phyloP scores from a whole-genome alignment of 2,888 invertebrate species.

The Chymomyza caudatula region DNA sequence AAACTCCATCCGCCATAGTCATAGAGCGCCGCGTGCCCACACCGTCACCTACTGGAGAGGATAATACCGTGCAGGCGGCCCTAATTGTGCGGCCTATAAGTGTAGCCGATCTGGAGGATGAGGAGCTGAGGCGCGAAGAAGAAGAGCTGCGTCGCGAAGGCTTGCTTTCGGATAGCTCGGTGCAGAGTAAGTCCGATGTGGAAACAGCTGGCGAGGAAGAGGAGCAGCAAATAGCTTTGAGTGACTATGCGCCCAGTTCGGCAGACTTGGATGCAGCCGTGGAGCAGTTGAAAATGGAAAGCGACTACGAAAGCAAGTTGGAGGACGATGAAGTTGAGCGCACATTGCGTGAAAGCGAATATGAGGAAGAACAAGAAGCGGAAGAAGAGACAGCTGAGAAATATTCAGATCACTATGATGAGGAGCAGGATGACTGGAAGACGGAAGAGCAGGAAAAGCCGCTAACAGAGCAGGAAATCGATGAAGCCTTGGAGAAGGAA shows the following conservation, averaged over 20 bases:
- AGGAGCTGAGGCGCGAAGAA: constrained; percentile 68
- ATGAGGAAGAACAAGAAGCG: constrained; percentile 53
- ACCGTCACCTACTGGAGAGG: constrained; percentile 81
- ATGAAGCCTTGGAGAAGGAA: constrained; percentile 59
- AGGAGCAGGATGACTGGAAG: constrained; percentile 38
- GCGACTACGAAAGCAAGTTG: constrained; percentile 48
- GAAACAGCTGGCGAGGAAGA: constrained; percentile 73
- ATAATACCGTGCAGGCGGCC: constrained; percentile 82
- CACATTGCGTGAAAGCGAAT: constrained; percentile 62
- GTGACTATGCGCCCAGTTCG: constrained; percentile 72
- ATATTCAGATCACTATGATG: constrained; percentile 51
- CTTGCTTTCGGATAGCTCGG: constrained; percentile 72
- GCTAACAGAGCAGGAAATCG: constrained; percentile 52
- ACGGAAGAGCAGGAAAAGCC: constrained; percentile 25
- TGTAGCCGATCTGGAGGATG: constrained; percentile 77
- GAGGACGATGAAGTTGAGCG: constrained; percentile 69
- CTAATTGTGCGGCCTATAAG: constrained; percentile 84
- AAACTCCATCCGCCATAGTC: constrained; percentile 82
- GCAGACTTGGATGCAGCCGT: constrained; percentile 72
- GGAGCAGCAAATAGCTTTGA: constrained; percentile 46
- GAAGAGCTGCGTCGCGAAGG: constrained; percentile 73
- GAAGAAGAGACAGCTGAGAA: constrained; percentile 37
- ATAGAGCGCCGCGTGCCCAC: constrained; percentile 82
- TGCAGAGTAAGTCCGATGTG: constrained; percentile 73
- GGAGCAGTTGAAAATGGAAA: constrained; percentile 58